Evolutionary conservation across 2,113 vertebrate species (phyloP).

Genomic region (Egretta garzetta): DNA sequence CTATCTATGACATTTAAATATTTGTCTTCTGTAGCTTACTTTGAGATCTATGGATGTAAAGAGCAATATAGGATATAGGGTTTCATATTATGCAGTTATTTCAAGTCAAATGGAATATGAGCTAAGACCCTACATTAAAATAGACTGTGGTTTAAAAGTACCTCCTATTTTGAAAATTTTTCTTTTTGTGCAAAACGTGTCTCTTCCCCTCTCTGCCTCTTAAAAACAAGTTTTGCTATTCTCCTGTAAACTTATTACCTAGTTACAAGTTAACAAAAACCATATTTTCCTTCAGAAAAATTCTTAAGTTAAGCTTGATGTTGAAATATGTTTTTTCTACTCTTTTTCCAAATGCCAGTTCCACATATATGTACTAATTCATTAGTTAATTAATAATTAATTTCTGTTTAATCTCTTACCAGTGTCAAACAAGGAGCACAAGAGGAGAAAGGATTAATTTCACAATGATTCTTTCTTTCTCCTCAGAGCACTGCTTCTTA

Average conservation of each 20-base stretch:
- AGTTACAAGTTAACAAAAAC: not conserved
- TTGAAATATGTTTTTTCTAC: not conserved
- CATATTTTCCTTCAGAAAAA: not conserved
- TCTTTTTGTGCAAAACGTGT: not conserved
- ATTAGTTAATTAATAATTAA: slow-evolving; percentile 52
- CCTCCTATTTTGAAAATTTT: not conserved
- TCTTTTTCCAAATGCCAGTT: not conserved
- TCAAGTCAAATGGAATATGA: not conserved
- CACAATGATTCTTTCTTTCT: not conserved
- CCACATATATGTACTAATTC: not conserved
- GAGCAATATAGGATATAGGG: accelerated
- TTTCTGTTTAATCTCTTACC: slow-evolving; percentile 4
- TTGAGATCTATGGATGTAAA: not conserved
- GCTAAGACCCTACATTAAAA: not conserved
- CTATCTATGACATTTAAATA: not conserved
- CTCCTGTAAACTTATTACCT: not conserved
- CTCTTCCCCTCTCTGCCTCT: not conserved
- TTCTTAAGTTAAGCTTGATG: not conserved
- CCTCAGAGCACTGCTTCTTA: not conserved
- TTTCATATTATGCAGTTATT: not conserved
- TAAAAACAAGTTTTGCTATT: not conserved
- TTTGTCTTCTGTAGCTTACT: not conserved
- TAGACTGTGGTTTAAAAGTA: not conserved
- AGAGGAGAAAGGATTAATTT: not conserved
- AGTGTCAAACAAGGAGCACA: not conserved